Percentiles rank a stretch among this genome's conserved stretches.
Conservation (phyloP, 2,888 invertebrate genomes). For the Scrobipalpa costella region DNA sequence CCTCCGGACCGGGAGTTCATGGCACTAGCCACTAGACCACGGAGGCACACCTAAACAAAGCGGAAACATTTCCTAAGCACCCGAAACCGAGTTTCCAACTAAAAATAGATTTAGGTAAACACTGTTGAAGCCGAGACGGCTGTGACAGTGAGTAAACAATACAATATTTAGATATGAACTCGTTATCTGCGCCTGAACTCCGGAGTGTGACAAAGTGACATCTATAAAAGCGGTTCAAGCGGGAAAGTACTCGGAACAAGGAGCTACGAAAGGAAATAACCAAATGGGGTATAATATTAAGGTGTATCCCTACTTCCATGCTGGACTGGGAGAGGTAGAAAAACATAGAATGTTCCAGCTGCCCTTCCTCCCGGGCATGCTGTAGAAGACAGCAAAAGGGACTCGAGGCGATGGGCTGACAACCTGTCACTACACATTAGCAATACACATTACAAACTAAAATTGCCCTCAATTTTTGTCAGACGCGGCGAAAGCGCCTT, state of each 20-base stretch:
- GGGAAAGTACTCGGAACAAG: conserved; percentile 62
- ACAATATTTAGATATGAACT: conserved; percentile 51
- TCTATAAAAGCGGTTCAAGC: conserved; percentile 66
- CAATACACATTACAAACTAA: too few species aligned
- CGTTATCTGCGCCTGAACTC: conserved; percentile 61
- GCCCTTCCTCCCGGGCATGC: too few species aligned
- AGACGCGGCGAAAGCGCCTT: too few species aligned
- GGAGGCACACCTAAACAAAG: neutral
- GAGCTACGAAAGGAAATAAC: conserved; percentile 48
- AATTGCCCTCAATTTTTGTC: too few species aligned
- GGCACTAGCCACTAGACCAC: too few species aligned
- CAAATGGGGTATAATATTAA: neutral
- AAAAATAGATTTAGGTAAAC: conserved; percentile 14
- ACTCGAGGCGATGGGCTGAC: too few species aligned
- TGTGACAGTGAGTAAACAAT: conserved; percentile 34
- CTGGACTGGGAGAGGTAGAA: too few species aligned
- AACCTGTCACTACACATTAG: too few species aligned
- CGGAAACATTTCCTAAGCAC: neutral
- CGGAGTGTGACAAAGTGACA: conserved; percentile 69
- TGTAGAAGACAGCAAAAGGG: too few species aligned
- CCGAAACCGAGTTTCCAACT: neutral
- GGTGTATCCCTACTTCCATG: too few species aligned
- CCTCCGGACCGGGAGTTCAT: too few species aligned
- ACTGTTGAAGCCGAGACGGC: neutral
- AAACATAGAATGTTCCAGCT: too few species aligned